Percentiles rank a stretch among this genome's conserved stretches.
phyloP scores from a whole-genome alignment of 2,888 invertebrate species.

The Cerceris rybyensis region DNA sequence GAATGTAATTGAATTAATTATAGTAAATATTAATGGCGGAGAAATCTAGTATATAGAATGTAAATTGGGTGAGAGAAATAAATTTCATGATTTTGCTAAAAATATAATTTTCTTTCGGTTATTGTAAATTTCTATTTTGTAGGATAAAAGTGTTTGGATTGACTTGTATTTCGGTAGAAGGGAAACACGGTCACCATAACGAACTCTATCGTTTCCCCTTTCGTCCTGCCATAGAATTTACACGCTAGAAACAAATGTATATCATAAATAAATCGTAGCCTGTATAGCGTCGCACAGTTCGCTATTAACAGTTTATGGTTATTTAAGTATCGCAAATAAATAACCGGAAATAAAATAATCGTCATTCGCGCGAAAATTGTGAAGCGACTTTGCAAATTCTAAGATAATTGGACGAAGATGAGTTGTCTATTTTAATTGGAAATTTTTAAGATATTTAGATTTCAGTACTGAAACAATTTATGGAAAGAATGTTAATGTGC shows the following conservation, averaged over 20 bases:
- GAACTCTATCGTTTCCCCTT: conserved; percentile 7
- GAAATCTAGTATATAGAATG: too few relatives aligned
- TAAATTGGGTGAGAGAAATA: too few relatives aligned
- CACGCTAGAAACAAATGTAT: conserved; percentile 74
- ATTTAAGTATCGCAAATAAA: conserved; percentile 76
- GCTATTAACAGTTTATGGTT: conserved; percentile 77
- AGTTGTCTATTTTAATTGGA: too few relatives aligned
- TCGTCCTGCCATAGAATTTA: conserved; percentile 68
- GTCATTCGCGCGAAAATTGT: conserved; percentile 76
- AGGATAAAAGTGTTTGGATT: too few relatives aligned
- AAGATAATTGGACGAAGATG: background rate
- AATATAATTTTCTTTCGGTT: too few relatives aligned
- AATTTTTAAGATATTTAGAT: too few relatives aligned
- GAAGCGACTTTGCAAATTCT: conserved; percentile 72
- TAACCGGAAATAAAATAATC: conserved; percentile 70
- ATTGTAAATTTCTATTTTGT: too few relatives aligned
- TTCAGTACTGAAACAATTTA: too few relatives aligned
- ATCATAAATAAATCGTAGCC: conserved; percentile 70
- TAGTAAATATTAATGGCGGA: too few relatives aligned
- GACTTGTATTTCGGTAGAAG: background rate
- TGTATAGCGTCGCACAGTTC: conserved; percentile 50
- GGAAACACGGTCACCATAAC: conserved; percentile 4
- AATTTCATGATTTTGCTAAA: too few relatives aligned
- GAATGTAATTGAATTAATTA: background rate
- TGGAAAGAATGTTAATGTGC: too few relatives aligned